A percentile compares a stretch with the other conserved stretches of the same genome.
phyloP scores from a whole-genome alignment of 2,113 vertebrate species.

The Dromaius novaehollandiae region DNA sequence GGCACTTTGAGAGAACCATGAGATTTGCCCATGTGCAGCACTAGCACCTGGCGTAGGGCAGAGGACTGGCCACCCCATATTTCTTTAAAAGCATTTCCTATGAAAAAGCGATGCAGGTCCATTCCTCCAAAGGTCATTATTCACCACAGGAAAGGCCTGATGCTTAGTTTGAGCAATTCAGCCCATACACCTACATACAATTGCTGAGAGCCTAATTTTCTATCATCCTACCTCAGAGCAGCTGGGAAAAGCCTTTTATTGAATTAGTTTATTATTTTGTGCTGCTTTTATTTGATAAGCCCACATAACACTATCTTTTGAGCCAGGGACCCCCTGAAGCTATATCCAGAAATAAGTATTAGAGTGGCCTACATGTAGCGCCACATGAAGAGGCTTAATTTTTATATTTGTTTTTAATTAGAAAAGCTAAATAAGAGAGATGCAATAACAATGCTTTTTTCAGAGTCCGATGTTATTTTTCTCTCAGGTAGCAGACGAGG shows the following conservation, averaged over 20 bases:
- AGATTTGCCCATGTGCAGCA: too few relatives aligned
- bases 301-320: neutral
- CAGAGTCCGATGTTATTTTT: neutral
- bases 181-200: neutral
- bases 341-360: neutral
- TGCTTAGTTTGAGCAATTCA: neutral
- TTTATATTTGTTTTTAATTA: neutral
- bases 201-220: neutral
- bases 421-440: neutral
- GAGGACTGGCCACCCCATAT: neutral
- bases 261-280: neutral
- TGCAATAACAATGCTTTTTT: neutral
- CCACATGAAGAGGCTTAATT: neutral
- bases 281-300: neutral
- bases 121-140: neutral
- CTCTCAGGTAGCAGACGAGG: neutral
- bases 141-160: neutral
- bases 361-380: neutral
- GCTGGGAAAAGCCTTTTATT: neutral
- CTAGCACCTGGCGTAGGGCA: too few relatives aligned
- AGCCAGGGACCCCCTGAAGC: neutral
- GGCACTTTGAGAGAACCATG: too few relatives aligned
- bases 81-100: neutral
- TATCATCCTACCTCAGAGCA: neutral
- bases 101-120: neutral